Conservation (phyloP, 2,113 vertebrate species). For the Eublepharis macularius region DNA sequence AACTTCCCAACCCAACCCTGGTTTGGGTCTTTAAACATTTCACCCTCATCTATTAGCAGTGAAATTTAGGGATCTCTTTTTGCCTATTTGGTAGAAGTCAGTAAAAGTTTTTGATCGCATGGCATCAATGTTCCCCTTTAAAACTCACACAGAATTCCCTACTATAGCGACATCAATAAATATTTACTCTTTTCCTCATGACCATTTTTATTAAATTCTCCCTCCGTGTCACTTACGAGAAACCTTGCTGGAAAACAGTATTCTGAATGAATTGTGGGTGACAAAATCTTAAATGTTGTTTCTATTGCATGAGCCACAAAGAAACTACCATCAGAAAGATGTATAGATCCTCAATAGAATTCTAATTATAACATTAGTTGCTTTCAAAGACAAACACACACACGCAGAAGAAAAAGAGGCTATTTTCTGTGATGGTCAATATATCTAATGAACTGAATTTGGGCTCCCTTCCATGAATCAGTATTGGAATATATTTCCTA, state of each 20-base stretch:
- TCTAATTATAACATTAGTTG: conserved; percentile 10
- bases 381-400: not conserved
- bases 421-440: not conserved
- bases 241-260: conserved; percentile 6
- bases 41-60: not conserved
- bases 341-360: conserved; percentile 13
- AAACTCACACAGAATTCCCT: not conserved
- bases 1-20: too few relatives aligned
- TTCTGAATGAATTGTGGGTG: conserved; percentile 44
- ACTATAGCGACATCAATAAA: not conserved
- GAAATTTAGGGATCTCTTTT: conserved; percentile 5
- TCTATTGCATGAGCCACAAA: not conserved
- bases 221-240: not conserved
- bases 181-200: conserved; percentile 4
- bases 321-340: not conserved
- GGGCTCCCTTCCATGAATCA: conserved; percentile 23
- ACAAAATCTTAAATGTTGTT: not conserved
- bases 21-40: conserved; percentile 7
- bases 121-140: not conserved
- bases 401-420: not conserved
- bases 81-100: conserved; percentile 9
- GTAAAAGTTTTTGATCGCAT: not conserved
- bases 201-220: not conserved
- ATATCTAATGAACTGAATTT: conserved; percentile 37
- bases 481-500: conserved; percentile 46